Evolutionary conservation across 2,888 invertebrate species (phyloP), one percentile per base, ranked within the genome.

Genomic region (Mesorhabditis sp.): DNA sequence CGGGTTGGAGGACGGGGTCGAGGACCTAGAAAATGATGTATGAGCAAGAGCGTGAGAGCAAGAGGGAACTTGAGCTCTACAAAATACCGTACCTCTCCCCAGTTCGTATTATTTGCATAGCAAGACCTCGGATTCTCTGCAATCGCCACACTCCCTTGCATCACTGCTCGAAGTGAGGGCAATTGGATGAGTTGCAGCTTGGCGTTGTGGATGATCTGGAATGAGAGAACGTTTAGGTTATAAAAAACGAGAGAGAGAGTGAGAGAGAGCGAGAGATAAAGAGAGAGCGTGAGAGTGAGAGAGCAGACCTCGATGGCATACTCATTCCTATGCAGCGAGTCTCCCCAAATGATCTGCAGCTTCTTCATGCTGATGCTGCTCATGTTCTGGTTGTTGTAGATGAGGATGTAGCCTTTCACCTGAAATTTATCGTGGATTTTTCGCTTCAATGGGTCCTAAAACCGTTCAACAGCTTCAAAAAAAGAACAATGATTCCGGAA

Each of bases 401-500:
- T 71, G n/a, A 71, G 62, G 6, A 71, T 42, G 44, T 68, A 71
- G 28, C 71, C 71, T 62, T 71, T 71, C n/a, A 71, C 65, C 71
- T 71, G 62, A 45, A 68, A 43, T 7, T 50, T 10, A 50, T 13
- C 7, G n/a, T 50, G 58, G 28, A 28, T 28, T 28, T 28, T 28
- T 28, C 2, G 2, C 28, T 28, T 28, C 28, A 28, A 28, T 28
- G 28, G 28, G 28, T 28, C 28, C 28, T 1, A 28, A 28, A 28
- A 28, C 28, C 28, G 28, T 28, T 28, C 28, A 28, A 28, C 28
- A 28, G 28, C 28, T 28, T 28, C 28, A 28, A 28, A 28, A 28
- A 28, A 28, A 1, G 28, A 28, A 28, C 1, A 28, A 28, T 28
- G 1, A 1, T 1, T 28, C 28, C 28, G 1, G 28, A 28, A 28